Conservation (phyloP, 2,113 vertebrate species). For the Galeopterus variegatus region DNA sequence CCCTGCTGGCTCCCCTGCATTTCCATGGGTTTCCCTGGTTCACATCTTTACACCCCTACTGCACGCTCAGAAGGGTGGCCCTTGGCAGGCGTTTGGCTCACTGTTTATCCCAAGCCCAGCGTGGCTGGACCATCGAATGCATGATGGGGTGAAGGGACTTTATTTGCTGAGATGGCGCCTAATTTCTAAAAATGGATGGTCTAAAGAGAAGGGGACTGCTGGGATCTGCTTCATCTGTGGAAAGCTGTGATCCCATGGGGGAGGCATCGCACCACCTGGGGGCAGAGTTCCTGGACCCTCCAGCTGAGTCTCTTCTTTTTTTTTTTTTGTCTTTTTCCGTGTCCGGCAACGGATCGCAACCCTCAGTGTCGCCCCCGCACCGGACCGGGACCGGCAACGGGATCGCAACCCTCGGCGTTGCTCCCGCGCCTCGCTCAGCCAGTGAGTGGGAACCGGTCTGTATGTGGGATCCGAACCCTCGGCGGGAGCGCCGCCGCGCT, state of each 20-base stretch:
- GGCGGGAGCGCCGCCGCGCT: no score
- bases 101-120: not conserved
- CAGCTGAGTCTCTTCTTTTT: not conserved
- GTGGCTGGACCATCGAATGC: not conserved
- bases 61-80: not conserved
- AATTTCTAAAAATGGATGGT: not conserved
- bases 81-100: not conserved
- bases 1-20: not conserved
- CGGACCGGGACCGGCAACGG: no score
- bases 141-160: not conserved
- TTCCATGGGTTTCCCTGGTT: not conserved
- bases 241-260: not conserved
- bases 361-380: no score
- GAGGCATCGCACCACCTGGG: no score
- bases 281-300: not conserved
- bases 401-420: no score
- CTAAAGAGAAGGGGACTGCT: not conserved
- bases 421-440: no score
- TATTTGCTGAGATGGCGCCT: not conserved
- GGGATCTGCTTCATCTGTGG: not conserved
- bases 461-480: no score
- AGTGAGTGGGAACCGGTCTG: no score
- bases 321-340: no score
- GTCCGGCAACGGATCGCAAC: no score
- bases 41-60: fast-evolving